Conservation (phyloP, 2,113 vertebrate species). For the Ctenomys sociabilis region DNA sequence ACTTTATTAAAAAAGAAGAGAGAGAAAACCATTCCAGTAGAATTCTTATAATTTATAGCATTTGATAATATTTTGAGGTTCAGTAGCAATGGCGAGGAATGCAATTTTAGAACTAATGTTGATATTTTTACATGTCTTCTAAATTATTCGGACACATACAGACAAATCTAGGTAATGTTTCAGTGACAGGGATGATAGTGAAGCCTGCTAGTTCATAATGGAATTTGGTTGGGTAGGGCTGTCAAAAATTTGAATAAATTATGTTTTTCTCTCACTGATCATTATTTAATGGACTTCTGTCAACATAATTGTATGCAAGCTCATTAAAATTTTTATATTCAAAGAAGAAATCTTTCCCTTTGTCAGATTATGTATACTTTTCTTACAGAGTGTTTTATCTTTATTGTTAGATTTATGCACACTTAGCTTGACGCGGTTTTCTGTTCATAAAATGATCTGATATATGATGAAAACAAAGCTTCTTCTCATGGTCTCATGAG, state of each 20-base stretch:
- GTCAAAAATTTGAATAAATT: slow-evolving; percentile 32
- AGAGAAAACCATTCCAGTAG: neutral
- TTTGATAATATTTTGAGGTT: slow-evolving; percentile 23
- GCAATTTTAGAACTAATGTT: neutral
- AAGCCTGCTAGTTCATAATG: neutral
- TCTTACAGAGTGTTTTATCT: neutral
- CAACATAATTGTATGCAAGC: neutral
- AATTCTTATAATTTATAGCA: slow-evolving; percentile 37
- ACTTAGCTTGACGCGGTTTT: slow-evolving; percentile 51
- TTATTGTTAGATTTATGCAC: neutral
- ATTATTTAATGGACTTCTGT: neutral
- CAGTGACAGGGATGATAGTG: neutral
- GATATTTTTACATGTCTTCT: neutral
- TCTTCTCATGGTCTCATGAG: slow-evolving; percentile 55
- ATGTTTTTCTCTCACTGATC: neutral
- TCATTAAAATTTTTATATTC: neutral
- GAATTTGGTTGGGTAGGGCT: neutral
- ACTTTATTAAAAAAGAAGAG: neutral
- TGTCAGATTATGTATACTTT: neutral
- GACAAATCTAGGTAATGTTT: neutral
- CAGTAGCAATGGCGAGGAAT: neutral
- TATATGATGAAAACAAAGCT: slow-evolving; percentile 62
- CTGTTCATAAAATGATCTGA: slow-evolving; percentile 66
- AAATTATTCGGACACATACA: neutral
- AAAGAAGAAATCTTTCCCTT: slow-evolving; percentile 49